Conservation (phyloP, 2,797 vertebrate species). For the Poeciliopsis infans region DNA sequence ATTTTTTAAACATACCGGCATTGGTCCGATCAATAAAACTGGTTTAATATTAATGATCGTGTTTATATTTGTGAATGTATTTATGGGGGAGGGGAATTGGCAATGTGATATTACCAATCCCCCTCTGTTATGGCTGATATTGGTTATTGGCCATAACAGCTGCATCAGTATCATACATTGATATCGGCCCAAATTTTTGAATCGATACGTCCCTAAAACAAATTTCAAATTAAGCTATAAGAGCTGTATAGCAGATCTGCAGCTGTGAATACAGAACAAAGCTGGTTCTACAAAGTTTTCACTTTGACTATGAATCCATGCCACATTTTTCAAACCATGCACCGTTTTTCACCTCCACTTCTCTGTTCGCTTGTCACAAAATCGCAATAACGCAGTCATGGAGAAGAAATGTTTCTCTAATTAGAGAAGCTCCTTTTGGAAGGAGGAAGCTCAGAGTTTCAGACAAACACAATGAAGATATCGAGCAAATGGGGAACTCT, state of each 20-base stretch:
- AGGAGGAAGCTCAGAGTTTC: conserved; percentile 35
- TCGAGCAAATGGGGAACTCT: conserved; percentile 5
- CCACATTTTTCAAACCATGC: not conserved
- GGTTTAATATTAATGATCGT: not conserved
- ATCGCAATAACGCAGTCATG: not conserved
- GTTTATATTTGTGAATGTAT: not conserved
- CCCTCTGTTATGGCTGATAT: too few relatives aligned
- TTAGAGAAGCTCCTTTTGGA: conserved; percentile 34
- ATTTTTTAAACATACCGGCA: not conserved
- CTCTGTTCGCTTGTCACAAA: not conserved
- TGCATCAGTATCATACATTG: too few relatives aligned
- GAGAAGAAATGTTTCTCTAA: conserved; percentile 20
- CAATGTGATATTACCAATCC: too few relatives aligned
- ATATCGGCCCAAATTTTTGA: not conserved
- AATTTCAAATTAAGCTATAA: not conserved
- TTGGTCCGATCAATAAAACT: not conserved
- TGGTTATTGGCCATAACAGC: too few relatives aligned
- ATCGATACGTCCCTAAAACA: not conserved
- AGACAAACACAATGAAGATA: conserved; percentile 27
- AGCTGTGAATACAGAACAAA: not conserved
- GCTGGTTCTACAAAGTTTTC: not conserved
- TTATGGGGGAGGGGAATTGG: too few relatives aligned
- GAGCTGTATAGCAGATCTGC: not conserved
- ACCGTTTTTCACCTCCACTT: not conserved
- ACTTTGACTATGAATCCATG: not conserved